Base-by-base conservation (phyloP, 2,888 invertebrate species). In the Tyria jacobaeae region DNA sequence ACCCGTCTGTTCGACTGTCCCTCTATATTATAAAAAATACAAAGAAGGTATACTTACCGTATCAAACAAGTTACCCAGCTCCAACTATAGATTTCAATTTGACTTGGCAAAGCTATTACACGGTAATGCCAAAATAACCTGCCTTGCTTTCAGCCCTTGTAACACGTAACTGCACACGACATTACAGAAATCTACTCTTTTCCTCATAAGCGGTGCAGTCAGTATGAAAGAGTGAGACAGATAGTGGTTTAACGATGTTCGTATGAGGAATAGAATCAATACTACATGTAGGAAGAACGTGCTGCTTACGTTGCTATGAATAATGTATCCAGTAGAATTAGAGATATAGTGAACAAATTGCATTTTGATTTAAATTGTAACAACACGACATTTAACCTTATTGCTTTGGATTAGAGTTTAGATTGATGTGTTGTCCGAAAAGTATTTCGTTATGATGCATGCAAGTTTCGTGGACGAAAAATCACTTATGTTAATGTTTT, bases 311-410 rank as follows among this genome's bases (percentile, higher is more conserved):
- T 41, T 17, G 41, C 52, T 65, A 75, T 78, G 78, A 78, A 76
- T 76, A 73, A 77, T 76, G 70, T 67, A 76, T 77, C 60, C 62
- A 66, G 60, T 68, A 59, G 59, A 57, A 69, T 77, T 73, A 68
- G 67, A 57, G 58, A 35, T 67, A 53, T 64, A 73, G 66, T 66
- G 51, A 67, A 71, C 62, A 66, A 76, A 58, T 59, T 58, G 31
- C 51, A 70, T 68, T 75, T 67, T 67, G 75, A 77, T 75, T 75
- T 75, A 75, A 64, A 73, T 50, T 63, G 62, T 62, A 55, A 62
- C 60, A 1, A 52, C 3, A 7, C 47, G 21, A 27, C 31, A 14
- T 14, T 51, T 24, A 14, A 34, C 15, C 25, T 62, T 57, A 57
- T 34, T 34, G 3, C 48, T 39, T 25, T 1, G n/a, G 17, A 31